phyloP scores from a whole-genome alignment of 2,797 vertebrate genomes.

The Lepilemur ruficaudatus region DNA sequence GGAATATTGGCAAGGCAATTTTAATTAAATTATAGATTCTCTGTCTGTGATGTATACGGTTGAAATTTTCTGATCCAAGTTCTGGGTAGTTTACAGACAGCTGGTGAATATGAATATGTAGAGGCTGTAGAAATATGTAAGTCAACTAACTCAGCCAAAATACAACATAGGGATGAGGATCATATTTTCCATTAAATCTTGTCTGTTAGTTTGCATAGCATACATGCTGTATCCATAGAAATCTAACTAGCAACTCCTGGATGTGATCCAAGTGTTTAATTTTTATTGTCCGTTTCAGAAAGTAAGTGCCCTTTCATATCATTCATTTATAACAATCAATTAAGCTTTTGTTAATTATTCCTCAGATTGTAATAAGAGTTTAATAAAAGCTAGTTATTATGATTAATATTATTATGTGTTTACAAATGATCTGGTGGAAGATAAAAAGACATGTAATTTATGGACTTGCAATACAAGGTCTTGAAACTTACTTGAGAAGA shows the following conservation, averaged over 20 bases:
- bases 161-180: neutral
- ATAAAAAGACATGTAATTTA: neutral
- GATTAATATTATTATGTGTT: constrained; percentile 10
- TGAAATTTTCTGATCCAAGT: neutral
- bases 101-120: neutral
- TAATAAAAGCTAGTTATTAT: constrained; percentile 14
- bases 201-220: neutral
- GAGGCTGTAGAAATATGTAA: neutral
- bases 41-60: neutral
- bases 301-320: neutral
- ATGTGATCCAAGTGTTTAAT: neutral
- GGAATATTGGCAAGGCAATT: neutral
- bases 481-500: neutral
- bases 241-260: neutral
- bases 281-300: constrained; percentile 24
- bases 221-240: neutral
- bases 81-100: neutral
- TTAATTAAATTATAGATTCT: neutral
- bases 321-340: neutral
- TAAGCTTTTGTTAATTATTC: neutral
- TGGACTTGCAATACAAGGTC: neutral
- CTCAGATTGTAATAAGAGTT: neutral
- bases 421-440: neutral
- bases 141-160: neutral
- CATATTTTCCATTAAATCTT: neutral